Conservation (phyloP, 2,888 invertebrate species). For the Nezara viridula region DNA sequence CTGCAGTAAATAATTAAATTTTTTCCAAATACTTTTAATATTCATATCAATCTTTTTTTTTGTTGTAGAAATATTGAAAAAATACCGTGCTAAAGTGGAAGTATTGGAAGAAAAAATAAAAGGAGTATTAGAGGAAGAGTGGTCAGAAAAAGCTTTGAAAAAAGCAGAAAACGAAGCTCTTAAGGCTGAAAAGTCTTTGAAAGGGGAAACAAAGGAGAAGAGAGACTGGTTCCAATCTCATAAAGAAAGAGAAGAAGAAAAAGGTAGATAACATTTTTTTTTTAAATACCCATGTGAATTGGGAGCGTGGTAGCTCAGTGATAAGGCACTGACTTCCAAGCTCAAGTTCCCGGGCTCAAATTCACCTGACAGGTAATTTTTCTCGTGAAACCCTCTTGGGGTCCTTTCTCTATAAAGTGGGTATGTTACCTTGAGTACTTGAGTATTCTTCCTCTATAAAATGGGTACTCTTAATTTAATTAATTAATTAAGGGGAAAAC, state of each 20-base stretch:
- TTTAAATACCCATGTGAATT: too few species aligned
- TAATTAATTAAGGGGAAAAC: too few species aligned
- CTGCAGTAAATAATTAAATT: too few species aligned
- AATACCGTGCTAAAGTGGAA: slow-evolving; percentile 83
- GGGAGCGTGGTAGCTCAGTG: too few species aligned
- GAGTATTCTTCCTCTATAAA: too few species aligned
- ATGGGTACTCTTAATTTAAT: too few species aligned
- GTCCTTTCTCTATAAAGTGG: too few species aligned
- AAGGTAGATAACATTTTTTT: slow-evolving; percentile 70
- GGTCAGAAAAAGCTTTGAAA: slow-evolving; percentile 83
- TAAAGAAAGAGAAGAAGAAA: slow-evolving; percentile 83
- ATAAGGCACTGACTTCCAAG: too few species aligned
- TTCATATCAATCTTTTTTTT: neutral
- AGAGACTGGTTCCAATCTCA: slow-evolving; percentile 87
- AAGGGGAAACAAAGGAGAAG: slow-evolving; percentile 68
- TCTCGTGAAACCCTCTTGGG: too few species aligned
- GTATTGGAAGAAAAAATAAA: slow-evolving; percentile 85
- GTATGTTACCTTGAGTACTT: too few species aligned
- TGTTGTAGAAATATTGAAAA: slow-evolving; percentile 83
- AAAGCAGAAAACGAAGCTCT: slow-evolving; percentile 88
- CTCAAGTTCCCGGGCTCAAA: too few species aligned
- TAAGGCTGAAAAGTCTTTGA: slow-evolving; percentile 77
- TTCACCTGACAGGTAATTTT: too few species aligned
- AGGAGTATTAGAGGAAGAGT: slow-evolving; percentile 86
- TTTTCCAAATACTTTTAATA: neutral